Evolutionary conservation across 2,888 invertebrate genomes (phyloP).

Genomic region (Clitarchus hookeri): DNA sequence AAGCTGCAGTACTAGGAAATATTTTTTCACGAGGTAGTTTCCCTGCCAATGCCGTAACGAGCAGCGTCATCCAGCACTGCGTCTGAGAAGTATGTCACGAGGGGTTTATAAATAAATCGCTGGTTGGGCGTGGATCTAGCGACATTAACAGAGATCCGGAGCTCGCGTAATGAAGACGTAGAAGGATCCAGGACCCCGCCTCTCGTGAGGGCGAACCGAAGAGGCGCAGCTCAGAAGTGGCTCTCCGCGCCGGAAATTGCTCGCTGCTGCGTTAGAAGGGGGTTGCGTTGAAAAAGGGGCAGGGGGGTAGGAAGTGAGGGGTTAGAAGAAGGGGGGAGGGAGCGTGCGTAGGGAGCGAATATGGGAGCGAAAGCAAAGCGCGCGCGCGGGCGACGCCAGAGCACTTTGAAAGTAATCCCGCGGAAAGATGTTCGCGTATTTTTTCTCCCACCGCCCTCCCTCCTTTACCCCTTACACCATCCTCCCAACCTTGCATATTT

Average conservation of each 20-base stretch:
- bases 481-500: neutral
- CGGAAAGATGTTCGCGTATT: neutral
- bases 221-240: neutral
- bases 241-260: conserved; percentile 5
- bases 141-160: neutral
- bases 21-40: no score
- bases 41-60: no score
- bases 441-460: neutral
- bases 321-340: no score
- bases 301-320: no score
- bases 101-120: no score
- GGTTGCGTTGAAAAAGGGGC: neutral
- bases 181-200: neutral
- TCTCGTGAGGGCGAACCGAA: neutral
- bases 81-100: no score
- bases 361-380: neutral
- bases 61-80: no score
- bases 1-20: no score
- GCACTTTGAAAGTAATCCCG: conserved; percentile 6
- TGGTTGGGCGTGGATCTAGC: neutral
- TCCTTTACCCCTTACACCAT: neutral
- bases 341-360: neutral
- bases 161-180: neutral
- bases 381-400: neutral
- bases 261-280: neutral